Base-by-base conservation (phyloP, 2,797 vertebrate genomes). In the Coracias cyanogaster region DNA sequence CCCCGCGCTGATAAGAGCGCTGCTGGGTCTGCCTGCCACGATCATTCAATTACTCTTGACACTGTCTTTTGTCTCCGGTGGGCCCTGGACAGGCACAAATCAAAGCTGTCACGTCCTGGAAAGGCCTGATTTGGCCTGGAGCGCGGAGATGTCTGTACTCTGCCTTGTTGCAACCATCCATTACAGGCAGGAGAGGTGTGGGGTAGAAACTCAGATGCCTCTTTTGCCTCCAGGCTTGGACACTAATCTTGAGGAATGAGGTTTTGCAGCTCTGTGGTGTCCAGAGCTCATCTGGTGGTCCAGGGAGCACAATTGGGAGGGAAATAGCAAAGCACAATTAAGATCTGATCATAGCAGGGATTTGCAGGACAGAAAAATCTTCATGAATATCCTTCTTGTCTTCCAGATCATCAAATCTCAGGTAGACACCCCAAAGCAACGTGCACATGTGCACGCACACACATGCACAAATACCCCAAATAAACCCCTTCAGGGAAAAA, bases 1-100 rank as follows among this genome's bases (percentile, higher is more conserved):
- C 91, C 94, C 92, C 67, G 49, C 66, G 60, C 73, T 82, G 97
- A 97, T 98, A 97, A 97, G 89, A 86, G 48, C 3, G 1, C 71
- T 95, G 65, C 74, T 82, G 78, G 90, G 60, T 33, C 88, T 86
- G 95, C 92, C 89, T 92, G 89, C 78, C 82, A 86, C 2, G 1
- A 62, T 79, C 45, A 16, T 90, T 48, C 64, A 82, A 88, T 78
- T 82, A 57, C 64, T 88, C 81, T 72, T 82, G 69, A 91, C 10
- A 3, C 84, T 87, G 89, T 6, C 81, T 96, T 96, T 94, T 86
- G 87, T 96, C 90, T 95, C 52, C 3, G 7, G 28, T 81, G 87
- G 45, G 91, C 41, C 33, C 89, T 41, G 82, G 49, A 43, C 86
- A 71, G 57, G 55, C 62, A 61, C 78, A 96, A 94, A 96, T 91